Percentiles rank a stretch among this genome's conserved stretches.
phyloP scores from a whole-genome alignment of 2,113 vertebrate species.

The Caranx melampygus region DNA sequence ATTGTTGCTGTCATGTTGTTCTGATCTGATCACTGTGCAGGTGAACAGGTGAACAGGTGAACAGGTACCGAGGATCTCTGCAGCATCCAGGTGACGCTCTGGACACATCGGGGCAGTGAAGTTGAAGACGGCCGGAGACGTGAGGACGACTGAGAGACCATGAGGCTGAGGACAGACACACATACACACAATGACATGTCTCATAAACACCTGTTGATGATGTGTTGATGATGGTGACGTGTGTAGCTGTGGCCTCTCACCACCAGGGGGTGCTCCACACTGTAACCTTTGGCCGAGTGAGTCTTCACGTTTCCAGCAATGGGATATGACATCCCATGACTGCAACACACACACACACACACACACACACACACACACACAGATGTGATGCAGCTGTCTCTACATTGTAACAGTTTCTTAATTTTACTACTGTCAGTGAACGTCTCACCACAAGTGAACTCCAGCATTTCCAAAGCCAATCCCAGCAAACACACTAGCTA shows the following conservation, averaged over 20 bases:
- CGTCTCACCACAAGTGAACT: constrained; percentile 94
- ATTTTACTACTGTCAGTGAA: neutral
- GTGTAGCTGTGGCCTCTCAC: constrained; percentile 77
- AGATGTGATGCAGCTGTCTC: no score
- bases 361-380: no score
- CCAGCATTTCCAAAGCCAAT: constrained; percentile 99
- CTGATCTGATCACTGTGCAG: no score
- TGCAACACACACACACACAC: constrained; percentile 60
- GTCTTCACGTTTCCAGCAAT: constrained; percentile 96
- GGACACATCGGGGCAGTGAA: constrained; percentile 92
- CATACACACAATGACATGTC: neutral
- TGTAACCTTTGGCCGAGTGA: constrained; percentile 92
- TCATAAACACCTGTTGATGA: no score
- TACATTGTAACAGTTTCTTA: neutral
- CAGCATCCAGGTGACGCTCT: constrained; percentile 93
- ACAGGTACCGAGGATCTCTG: constrained; percentile 91
- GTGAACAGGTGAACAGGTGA: no score
- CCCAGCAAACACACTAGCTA: constrained; percentile 96
- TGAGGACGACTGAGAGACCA: constrained; percentile 95
- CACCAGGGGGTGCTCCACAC: constrained; percentile 93
- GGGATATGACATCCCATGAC: constrained; percentile 99
- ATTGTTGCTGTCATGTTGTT: no score
- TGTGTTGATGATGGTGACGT: neutral
- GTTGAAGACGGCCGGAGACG: constrained; percentile 93
- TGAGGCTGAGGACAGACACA: constrained; percentile 86